Percentiles rank a stretch among this genome's conserved stretches.
phyloP scores from a whole-genome alignment of 2,888 invertebrate species.

The Temnothorax ravouxi region DNA sequence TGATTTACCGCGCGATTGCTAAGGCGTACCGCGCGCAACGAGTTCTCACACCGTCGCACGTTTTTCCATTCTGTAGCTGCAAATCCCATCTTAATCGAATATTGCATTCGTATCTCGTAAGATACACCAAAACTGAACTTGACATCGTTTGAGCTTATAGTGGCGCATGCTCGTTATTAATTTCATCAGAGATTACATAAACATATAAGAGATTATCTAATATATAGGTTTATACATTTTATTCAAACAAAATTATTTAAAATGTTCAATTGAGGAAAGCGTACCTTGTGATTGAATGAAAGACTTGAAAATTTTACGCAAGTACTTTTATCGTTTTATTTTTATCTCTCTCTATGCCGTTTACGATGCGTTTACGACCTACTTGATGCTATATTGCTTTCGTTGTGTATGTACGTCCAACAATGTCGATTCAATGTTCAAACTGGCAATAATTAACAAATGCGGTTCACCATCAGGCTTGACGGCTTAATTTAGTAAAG shows the following conservation, averaged over 20 bases:
- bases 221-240: neutral
- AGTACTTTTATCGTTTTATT: constrained; percentile 27
- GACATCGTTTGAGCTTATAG: neutral
- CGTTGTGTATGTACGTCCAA: neutral
- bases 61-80: constrained; percentile 27
- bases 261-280: constrained; percentile 2
- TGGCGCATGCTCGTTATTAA: neutral
- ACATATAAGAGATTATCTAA: neutral
- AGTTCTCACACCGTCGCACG: constrained; percentile 39
- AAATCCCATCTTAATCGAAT: neutral
- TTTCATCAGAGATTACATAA: neutral
- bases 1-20: constrained; percentile 61
- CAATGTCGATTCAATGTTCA: constrained; percentile 29
- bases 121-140: neutral
- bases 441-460: constrained; percentile 35
- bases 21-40: constrained; percentile 58
- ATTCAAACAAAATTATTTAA: neutral
- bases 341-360: neutral
- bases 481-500: constrained; percentile 37
- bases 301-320: constrained; percentile 14
- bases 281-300: neutral
- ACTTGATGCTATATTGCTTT: constrained; percentile 28
- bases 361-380: constrained; percentile 27
- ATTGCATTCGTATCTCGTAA: neutral
- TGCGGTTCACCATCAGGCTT: neutral